Evolutionary conservation across 2,888 invertebrate species (phyloP), one percentile per base, ranked within the genome.

Genomic region (Galeruca laticollis): DNA sequence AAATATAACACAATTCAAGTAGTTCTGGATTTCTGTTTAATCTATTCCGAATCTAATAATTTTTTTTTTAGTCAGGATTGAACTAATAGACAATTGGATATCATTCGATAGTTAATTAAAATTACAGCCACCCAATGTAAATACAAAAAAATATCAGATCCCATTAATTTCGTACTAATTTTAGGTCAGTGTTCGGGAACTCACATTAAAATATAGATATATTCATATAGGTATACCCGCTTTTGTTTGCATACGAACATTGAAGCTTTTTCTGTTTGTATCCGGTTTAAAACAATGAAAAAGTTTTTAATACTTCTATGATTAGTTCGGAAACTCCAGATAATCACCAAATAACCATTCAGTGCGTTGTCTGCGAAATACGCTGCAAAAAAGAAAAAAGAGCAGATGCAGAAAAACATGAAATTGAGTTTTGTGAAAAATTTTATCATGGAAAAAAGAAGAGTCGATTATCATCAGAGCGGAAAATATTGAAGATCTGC

Each of bases 351-450:
- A 51, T 67, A 60, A 60, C 67, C 35, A 52, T 52, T 51, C 60
- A 37, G 9, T 37, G n/a, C 54, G n/a, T 54, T 62, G 26, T 62
- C 20, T 54, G 20, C 5, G 18, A 10, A 15, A n/a, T 51, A 13
- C 35, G 11, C 51, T 21, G 21, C 11, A n/a, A n/a, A n/a, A n/a
- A n/a, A n/a, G n/a, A n/a, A n/a, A n/a, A n/a, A n/a, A n/a, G n/a
- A n/a, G n/a, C n/a, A n/a, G n/a, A n/a, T n/a, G n/a, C n/a, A n/a
- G 8, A 11, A 21, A 51, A 82, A 81, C 62, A 66, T 40, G 47
- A 40, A 62, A 49, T 57, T 15, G 26, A 43, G 57, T 60, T 20
- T 65, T 11, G 9, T 10, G 35, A 35, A 35, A 35, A 35, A 35
- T 21, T 15, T n/a, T n/a, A n/a, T n/a, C n/a, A n/a, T n/a, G n/a